These are phyloP conservation scores for Mizuhopecten yessoensis DNA, from an alignment of 1,140 invertebrate genomes.

Conservation along the genomic window DNA sequence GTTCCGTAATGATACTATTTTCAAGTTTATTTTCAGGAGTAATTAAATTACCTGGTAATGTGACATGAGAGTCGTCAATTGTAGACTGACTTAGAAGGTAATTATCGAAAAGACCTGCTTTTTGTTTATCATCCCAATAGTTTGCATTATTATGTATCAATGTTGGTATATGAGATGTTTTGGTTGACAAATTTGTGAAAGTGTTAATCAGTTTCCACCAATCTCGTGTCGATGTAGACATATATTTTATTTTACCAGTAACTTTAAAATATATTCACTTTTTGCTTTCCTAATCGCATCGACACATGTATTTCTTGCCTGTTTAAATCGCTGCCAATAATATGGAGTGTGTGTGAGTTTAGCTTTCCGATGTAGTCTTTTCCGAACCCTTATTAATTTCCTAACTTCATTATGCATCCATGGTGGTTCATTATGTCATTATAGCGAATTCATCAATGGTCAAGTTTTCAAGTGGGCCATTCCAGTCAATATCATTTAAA, in stretches of 20 bases:
- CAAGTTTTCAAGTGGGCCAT: too few species aligned
- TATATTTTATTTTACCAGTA: slow-evolving; percentile 11
- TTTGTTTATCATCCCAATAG: not conserved
- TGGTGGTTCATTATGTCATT: not conserved
- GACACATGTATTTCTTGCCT: not conserved
- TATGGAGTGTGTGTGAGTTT: not conserved
- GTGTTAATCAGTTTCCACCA: not conserved
- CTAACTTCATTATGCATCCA: too few species aligned
- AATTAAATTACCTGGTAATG: not conserved
- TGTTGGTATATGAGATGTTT: not conserved
- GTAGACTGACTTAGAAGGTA: slow-evolving; percentile 1
- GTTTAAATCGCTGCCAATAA: not conserved
- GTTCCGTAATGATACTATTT: not conserved
- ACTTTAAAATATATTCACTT: slow-evolving; percentile 29
- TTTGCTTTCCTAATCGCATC: not conserved
- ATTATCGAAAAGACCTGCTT: not conserved
- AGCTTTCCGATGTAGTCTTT: not conserved
- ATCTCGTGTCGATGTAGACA: not conserved
- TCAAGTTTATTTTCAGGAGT: not conserved
- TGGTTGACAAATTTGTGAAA: not conserved
- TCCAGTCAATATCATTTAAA: too few species aligned
- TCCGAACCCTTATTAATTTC: slow-evolving; percentile 3
- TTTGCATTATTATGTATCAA: not conserved
- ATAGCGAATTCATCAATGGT: not conserved
- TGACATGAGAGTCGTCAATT: not conserved